Conservation (phyloP, 2,888 invertebrate species). For the Candidula unifasciata region DNA sequence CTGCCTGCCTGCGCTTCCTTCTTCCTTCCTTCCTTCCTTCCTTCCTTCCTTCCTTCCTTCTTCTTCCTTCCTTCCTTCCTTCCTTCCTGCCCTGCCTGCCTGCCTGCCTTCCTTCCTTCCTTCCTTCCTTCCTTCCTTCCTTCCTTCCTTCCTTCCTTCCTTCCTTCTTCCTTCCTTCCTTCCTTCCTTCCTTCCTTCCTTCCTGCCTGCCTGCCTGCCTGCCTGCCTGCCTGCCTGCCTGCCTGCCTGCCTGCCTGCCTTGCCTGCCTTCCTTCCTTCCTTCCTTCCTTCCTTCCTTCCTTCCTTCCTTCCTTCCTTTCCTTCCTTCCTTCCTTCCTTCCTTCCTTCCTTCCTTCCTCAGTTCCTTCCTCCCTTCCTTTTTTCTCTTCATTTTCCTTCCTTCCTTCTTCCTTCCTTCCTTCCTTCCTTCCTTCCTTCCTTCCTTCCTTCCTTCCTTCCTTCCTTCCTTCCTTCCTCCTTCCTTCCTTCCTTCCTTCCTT, state of each 20-base stretch:
- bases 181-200: background rate
- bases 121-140: background rate
- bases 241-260: background rate
- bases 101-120: background rate
- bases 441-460: conserved; percentile 1
- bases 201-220: background rate
- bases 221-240: background rate
- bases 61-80: background rate
- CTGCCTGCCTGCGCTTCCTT: conserved; percentile 1
- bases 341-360: background rate
- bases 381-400: background rate
- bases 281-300: background rate
- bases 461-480: background rate
- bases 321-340: background rate
- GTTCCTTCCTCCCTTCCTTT: background rate
- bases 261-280: background rate
- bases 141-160: background rate
- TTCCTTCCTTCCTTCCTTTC: background rate
- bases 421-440: background rate
- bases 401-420: background rate
- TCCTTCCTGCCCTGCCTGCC: background rate
- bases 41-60: background rate
- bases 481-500: background rate
- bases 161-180: background rate
- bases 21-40: background rate